Evolutionary conservation across 2,797 vertebrate species (phyloP).

Genomic region (Dallia pectoralis): DNA sequence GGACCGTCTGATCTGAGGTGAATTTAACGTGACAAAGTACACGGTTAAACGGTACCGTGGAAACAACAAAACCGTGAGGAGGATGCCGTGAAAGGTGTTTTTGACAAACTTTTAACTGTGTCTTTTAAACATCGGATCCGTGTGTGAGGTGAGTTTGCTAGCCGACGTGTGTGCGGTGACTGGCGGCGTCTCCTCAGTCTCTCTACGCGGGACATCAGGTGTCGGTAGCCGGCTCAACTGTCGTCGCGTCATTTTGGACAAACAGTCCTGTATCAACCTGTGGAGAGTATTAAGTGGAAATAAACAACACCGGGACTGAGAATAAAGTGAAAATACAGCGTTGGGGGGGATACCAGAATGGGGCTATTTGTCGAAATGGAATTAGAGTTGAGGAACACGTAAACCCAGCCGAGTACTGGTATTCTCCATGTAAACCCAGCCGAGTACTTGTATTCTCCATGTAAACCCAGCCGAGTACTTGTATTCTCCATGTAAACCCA

Average conservation of each 20-base stretch:
- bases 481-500: slow-evolving; percentile 45
- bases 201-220: slow-evolving; percentile 10
- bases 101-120: slow-evolving; percentile 18
- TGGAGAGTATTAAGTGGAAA: slow-evolving; percentile 36
- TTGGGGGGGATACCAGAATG: slow-evolving; percentile 33
- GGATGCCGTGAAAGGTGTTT: background rate
- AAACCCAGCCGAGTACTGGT: slow-evolving; percentile 37
- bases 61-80: slow-evolving; percentile 10
- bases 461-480: slow-evolving; percentile 45
- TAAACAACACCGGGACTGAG: slow-evolving; percentile 38
- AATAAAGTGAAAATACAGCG: slow-evolving; percentile 20
- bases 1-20: slow-evolving; percentile 34
- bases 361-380: slow-evolving; percentile 52
- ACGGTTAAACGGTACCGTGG: background rate
- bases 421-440: slow-evolving; percentile 48
- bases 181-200: background rate
- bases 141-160: slow-evolving; percentile 3
- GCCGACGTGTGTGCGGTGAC: background rate
- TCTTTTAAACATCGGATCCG: too few relatives aligned
- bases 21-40: slow-evolving; percentile 18
- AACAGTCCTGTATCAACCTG: background rate
- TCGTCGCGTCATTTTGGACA: background rate
- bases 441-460: slow-evolving; percentile 27
- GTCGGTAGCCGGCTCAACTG: slow-evolving; percentile 18
- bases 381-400: slow-evolving; percentile 63